Base-by-base conservation (phyloP, 2,113 vertebrate genomes). In the Dicentrarchus labrax region DNA sequence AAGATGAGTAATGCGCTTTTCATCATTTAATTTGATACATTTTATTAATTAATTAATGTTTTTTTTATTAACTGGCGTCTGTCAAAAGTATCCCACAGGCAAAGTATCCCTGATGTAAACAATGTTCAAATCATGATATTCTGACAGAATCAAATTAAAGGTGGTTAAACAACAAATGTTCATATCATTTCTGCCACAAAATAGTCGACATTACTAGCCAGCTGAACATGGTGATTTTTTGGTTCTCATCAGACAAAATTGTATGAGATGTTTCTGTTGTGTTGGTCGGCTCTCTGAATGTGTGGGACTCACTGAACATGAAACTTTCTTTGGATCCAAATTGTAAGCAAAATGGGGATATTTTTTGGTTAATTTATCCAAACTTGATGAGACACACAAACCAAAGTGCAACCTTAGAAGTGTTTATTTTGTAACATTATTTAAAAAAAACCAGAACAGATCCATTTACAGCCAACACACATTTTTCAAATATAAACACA, bases 341-440 rank as follows among this genome's bases (percentile, higher is more conserved):
- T 8, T 1, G 13, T 7, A 19, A 30, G 11, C 17, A 4, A 21
- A 45, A 66, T 4, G 1, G 8, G 5, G 47, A 72, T 16, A 24
- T 21, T 38, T 24, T 76, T n/a, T 71, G 6, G 2, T 72, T 19
- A 15, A 22, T 68, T 71, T 6, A n/a, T 47, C 8, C 13, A 4
- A 36, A 22, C 5, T 3, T n/a, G 1, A 61, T 38, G 10, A 84
- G 54, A 88, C 21, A 66, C 50, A 64, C 2, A 72, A 50, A 80
- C 8, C 12, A 50, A 53, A 17, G 36, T 64, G 45, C 5, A 56
- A 73, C 67, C 50, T 90, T 75, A 56, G 43, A 86, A 62, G 51
- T 56, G 48, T 94, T 94, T 91, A 95, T 93, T 95, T 88, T 65
- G 76, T 85, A 65, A 92, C 88, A 94, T 84, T 69, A 80, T 78